Evolutionary conservation across 2,888 invertebrate genomes (phyloP), one percentile per base, ranked within the genome.

Genomic region (Mythimna albipuncta): DNA sequence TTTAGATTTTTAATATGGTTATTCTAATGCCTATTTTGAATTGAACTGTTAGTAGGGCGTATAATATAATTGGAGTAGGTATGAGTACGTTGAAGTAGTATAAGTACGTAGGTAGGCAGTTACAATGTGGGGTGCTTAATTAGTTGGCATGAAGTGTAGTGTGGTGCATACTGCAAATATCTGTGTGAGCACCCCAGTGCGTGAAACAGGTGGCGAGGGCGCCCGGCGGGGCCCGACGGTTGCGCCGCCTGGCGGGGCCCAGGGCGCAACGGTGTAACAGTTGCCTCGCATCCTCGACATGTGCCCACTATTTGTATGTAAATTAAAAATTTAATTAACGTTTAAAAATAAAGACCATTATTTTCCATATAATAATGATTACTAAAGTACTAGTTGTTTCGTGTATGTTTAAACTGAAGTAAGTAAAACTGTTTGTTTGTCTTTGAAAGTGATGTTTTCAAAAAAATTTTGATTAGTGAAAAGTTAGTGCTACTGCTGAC

Each of bases 311-410:
- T 89, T 85, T 88, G 88, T 91, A 91, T 91, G 89, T 86, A 89
- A 92, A 92, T 93, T 88, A 88, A 88, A 91, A 89, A 90, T 85
- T 87, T 90, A 92, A 93, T 93, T 92, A 93, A 89, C 91, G 88
- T 76, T 87, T 90, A 86, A 80, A 88, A 87, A 87, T 88, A 90
- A 85, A 89, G 74, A 74, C 41, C 6, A 59, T 71, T 88, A 88
- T 90, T 91, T 89, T 87, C 83, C 83, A 86, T 86, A 85, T 79
- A 76, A 75, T 75, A 84, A 85, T 77, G 65, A 47, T 41, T 9
- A 21, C 26, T 26, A 44, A 52, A 64, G 67, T 67, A 69, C 62
- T 72, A 64, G 79, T 72, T 59, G 55, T 83, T 66, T 63, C 32
- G n/a, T 66, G 38, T 67, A 64, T 19, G 35, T 58, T 35, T 35